Conservation (phyloP, 2,888 invertebrate genomes). For the Pherbina coryleti region DNA sequence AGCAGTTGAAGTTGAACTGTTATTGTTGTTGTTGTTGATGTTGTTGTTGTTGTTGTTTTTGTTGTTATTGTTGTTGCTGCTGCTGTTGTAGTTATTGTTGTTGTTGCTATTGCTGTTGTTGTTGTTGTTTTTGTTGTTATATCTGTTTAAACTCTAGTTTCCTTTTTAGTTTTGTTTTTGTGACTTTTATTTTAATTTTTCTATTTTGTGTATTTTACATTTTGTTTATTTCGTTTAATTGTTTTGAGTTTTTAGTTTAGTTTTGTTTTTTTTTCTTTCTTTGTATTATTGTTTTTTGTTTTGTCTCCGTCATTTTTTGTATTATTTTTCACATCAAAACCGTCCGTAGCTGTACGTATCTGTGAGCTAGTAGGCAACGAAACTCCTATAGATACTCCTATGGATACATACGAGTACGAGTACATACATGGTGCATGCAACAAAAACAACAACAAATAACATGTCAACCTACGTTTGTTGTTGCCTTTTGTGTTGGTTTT, state of each 20-base stretch:
- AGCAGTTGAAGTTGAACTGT: not conserved
- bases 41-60: not conserved
- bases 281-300: not conserved
- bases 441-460: not conserved
- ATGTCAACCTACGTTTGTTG: conserved; percentile 2
- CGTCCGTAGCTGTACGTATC: not conserved
- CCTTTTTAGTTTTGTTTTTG: not conserved
- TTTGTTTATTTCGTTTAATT: not conserved
- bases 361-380: not conserved
- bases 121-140: no score
- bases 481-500: not conserved
- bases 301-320: not conserved
- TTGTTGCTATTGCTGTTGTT: not conserved
- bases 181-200: conserved; percentile 5
- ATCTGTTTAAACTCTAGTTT: no score
- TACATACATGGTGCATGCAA: conserved; percentile 1
- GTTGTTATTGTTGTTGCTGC: not conserved
- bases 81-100: not conserved
- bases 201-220: not conserved
- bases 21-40: not conserved
- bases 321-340: not conserved
- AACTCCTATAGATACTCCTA: not conserved
- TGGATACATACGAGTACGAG: not conserved
- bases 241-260: not conserved
- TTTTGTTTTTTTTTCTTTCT: not conserved